phyloP scores from a whole-genome alignment of 2,888 invertebrate genomes.

The Eupithecia insigniata region DNA sequence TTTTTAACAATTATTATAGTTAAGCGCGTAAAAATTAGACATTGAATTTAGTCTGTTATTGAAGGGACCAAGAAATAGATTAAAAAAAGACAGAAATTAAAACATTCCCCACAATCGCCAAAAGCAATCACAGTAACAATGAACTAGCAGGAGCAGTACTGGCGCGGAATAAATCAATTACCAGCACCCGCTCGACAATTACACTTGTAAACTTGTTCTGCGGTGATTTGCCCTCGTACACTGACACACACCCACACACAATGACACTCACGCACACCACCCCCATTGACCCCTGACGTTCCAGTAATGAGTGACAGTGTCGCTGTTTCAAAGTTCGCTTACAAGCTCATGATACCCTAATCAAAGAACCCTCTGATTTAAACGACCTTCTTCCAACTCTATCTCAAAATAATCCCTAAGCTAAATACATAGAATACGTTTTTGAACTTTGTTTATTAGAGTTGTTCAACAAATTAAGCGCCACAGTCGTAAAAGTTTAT shows the following conservation, averaged over 20 bases:
- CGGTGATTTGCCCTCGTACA: constrained; percentile 64
- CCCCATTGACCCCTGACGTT: constrained; percentile 61
- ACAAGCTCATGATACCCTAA: constrained; percentile 74
- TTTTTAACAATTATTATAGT: no score
- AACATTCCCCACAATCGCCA: constrained; percentile 12
- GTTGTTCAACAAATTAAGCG: not conserved
- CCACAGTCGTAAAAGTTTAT: not conserved
- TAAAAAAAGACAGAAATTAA: no score
- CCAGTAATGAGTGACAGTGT: constrained; percentile 70
- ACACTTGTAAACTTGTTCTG: constrained; percentile 74
- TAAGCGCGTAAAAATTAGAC: no score
- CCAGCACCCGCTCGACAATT: constrained; percentile 72
- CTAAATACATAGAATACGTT: constrained; percentile 11
- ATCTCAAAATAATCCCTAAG: constrained; percentile 48
- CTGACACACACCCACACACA: constrained; percentile 35
- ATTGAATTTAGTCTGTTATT: no score
- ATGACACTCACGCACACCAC: constrained; percentile 26
- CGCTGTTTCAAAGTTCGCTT: constrained; percentile 71
- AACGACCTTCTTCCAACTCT: constrained; percentile 43
- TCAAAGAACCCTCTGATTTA: constrained; percentile 71
- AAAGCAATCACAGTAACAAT: constrained; percentile 38
- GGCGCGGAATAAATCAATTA: constrained; percentile 75
- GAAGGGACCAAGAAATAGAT: no score
- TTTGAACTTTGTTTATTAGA: constrained; percentile 5
- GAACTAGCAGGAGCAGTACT: constrained; percentile 41